Evolutionary conservation across 2,113 vertebrate species (phyloP), one percentile per base, ranked within the genome.

Genomic region (Castor canadensis): DNA sequence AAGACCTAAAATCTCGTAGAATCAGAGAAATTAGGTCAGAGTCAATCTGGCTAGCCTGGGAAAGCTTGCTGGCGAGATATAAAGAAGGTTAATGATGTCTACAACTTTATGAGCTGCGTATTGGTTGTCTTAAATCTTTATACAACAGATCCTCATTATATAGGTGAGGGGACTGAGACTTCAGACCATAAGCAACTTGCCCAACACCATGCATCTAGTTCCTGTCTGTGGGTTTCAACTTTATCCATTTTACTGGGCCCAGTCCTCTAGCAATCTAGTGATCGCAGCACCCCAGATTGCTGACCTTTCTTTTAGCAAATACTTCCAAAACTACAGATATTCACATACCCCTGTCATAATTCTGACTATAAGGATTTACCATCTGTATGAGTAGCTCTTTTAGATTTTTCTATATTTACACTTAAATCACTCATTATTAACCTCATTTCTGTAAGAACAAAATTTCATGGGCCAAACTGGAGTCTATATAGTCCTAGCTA

Each of bases 21-120:
- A 90, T 91, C 79, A 77, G 71, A 92, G 80, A 92, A 97, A 96
- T 49, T 83, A 92, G 97, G 95, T 92, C 94, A 93, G 71, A 92
- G 82, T 71, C 66, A 22, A 32, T 76, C 76, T 40, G 73, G 45
- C 49, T 93, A 89, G 87, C 52, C 54, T 90, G 88, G 92, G 43
- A 62, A 91, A 92, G n/a, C 45, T 62, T 71, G 47, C 71, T 87
- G 84, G 62, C 76, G 89, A 85, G 47, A 85, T 86, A 64, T 35
- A 91, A 95, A 96, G 86, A 77, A 95, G 76, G 77, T 67, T 94
- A 95, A 85, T 32, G 64, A 73, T 47, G 11, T 60, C 52, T 87
- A 17, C 16, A 24, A 60, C 62, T 76, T 84, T 66, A 86, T 77
- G 56, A 75, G 43, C 9, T 64, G 13, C 30, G 35, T 40, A 72